phyloP scores from a whole-genome alignment of 2,797 vertebrate genomes.

The Pelodytes ibericus region DNA sequence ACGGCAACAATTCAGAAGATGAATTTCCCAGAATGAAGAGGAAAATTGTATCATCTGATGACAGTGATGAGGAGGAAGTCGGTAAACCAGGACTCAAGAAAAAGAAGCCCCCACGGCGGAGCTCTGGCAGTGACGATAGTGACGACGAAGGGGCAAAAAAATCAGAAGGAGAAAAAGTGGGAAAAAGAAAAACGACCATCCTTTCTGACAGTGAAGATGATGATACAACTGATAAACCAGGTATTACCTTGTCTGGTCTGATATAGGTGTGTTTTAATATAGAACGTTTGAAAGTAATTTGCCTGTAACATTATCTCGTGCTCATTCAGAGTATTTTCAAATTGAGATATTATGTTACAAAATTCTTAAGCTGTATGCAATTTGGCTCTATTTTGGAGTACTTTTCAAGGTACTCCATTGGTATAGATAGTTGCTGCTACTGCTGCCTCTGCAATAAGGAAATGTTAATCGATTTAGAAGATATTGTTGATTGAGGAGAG shows the following conservation, averaged over 20 bases:
- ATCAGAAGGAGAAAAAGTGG: constrained; percentile 76
- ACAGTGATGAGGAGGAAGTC: constrained; percentile 72
- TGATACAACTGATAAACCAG: constrained; percentile 69
- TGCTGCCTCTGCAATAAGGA: too few relatives aligned
- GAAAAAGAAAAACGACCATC: constrained; percentile 90
- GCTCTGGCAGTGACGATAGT: constrained; percentile 45
- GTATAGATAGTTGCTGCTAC: too few relatives aligned
- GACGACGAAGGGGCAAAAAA: constrained; percentile 70
- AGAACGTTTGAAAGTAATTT: too few relatives aligned
- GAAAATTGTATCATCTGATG: constrained; percentile 76
- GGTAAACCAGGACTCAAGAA: constrained; percentile 9
- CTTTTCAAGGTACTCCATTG: too few relatives aligned
- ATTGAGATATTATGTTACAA: too few relatives aligned
- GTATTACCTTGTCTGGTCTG: constrained; percentile 62
- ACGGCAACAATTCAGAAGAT: constrained; percentile 73
- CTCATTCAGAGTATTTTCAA: too few relatives aligned
- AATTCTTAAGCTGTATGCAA: too few relatives aligned
- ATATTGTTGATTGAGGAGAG: too few relatives aligned
- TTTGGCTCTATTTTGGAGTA: too few relatives aligned
- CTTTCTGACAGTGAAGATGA: constrained; percentile 95
- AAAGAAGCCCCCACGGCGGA: not conserved
- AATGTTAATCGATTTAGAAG: too few relatives aligned
- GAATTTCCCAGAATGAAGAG: constrained; percentile 66
- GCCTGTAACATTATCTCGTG: too few relatives aligned
- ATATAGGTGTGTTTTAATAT: too few relatives aligned